A percentile compares a stretch with the other conserved stretches of the same genome.
These are phyloP conservation scores for Limanda limanda DNA, from an alignment of 2,113 vertebrate genomes.

Conservation along the genomic window DNA sequence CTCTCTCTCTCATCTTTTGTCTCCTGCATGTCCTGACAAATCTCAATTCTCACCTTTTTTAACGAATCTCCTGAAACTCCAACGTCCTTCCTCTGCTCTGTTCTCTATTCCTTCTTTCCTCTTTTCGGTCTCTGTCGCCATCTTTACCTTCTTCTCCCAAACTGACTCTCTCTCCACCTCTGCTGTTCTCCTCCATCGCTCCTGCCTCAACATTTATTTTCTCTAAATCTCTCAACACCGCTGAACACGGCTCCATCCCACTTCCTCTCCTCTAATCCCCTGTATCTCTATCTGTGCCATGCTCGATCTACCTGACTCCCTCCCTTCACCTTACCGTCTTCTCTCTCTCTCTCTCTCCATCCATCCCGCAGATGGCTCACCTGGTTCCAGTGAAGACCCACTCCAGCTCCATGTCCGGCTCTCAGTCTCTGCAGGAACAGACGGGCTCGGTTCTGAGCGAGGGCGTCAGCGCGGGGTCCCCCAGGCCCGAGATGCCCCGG, in stretches of 20 bases:
- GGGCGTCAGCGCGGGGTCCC: slow-evolving; percentile 81
- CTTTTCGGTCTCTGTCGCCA: neutral
- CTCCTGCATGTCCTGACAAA: neutral
- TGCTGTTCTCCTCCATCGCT: neutral
- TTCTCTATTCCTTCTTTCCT: neutral
- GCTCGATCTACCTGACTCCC: neutral
- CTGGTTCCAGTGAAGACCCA: slow-evolving; percentile 95
- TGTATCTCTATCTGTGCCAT: neutral
- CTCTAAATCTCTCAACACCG: neutral
- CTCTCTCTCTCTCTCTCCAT: slow-evolving; percentile 13
- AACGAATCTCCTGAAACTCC: neutral
- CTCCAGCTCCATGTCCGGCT: slow-evolving; percentile 89
- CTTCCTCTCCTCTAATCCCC: neutral
- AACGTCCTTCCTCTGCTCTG: neutral
- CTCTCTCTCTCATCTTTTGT: neutral
- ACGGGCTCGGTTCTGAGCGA: slow-evolving; percentile 90
- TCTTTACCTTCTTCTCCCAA: neutral
- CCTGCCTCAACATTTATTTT: neutral
- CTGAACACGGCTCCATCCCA: no score
- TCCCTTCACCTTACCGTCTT: neutral
- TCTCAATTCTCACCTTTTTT: neutral
- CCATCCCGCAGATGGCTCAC: slow-evolving; percentile 86
- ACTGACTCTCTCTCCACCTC: no score
- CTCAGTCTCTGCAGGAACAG: slow-evolving; percentile 95
- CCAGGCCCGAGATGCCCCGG: slow-evolving; percentile 92